Conservation (phyloP, 2,797 vertebrate species). For the Acipenser oxyrinchus region DNA sequence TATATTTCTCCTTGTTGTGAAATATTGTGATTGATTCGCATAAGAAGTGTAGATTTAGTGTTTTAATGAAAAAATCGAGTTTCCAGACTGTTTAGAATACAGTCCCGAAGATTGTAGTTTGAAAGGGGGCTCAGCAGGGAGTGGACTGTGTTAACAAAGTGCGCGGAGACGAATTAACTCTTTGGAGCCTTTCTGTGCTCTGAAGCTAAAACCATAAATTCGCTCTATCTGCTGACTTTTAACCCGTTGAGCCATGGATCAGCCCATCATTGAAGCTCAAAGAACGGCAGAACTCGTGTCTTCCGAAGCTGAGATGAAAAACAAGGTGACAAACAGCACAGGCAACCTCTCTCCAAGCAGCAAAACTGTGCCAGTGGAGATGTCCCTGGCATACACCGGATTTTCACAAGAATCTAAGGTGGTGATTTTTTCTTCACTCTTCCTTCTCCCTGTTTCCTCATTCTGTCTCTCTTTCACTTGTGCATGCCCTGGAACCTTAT, state of each 20-base stretch:
- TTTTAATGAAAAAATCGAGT: background rate
- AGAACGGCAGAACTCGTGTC: conserved; percentile 44
- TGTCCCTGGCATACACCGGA: conserved; percentile 50
- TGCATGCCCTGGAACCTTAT: conserved; percentile 92
- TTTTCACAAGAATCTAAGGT: conserved; percentile 63
- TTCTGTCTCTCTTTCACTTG: conserved; percentile 88
- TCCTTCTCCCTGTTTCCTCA: conserved; percentile 29
- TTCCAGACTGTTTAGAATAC: conserved; percentile 9
- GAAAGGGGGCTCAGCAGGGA: conserved; percentile 24
- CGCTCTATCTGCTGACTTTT: conserved; percentile 24
- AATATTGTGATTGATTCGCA: conserved; percentile 1
- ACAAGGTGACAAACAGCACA: conserved; percentile 50
- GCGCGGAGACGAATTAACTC: conserved; percentile 20
- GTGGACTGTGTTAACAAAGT: conserved; percentile 18
- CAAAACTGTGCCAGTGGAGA: conserved; percentile 45
- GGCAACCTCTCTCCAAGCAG: conserved; percentile 27
- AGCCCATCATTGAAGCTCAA: conserved; percentile 35
- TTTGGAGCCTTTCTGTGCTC: conserved; percentile 24
- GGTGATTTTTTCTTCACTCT: conserved; percentile 56
- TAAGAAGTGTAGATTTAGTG: background rate
- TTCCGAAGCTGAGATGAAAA: conserved; percentile 53
- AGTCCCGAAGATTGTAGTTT: conserved; percentile 21
- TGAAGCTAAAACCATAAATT: conserved; percentile 30
- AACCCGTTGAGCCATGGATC: conserved; percentile 36
- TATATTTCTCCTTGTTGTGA: conserved; percentile 4